Evolutionary conservation across 2,797 vertebrate species (phyloP).

Genomic region (Chelmon rostratus): DNA sequence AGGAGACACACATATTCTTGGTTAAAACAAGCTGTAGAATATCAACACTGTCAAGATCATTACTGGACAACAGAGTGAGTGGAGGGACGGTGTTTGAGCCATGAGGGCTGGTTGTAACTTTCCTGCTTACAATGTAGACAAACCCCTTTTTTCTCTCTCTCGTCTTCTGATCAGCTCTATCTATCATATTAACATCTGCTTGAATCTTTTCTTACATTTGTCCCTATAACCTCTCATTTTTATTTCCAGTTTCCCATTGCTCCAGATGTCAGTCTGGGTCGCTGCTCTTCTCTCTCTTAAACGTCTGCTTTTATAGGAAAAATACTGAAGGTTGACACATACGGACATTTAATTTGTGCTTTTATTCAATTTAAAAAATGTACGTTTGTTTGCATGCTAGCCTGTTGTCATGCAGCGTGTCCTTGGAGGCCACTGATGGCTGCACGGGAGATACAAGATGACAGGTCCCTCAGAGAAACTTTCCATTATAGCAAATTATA

Average conservation of each 20-base stretch:
- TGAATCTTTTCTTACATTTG: neutral
- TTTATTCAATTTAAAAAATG: neutral
- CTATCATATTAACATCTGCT: neutral
- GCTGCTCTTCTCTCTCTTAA: neutral
- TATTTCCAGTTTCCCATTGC: neutral
- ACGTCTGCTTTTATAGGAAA: neutral
- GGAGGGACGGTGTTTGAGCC: neutral
- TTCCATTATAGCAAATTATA: slow-evolving; percentile 21
- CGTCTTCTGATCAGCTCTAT: neutral
- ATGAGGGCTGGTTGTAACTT: neutral
- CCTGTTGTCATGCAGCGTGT: neutral
- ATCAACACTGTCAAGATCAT: slow-evolving; percentile 50
- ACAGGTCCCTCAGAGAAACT: slow-evolving; percentile 27
- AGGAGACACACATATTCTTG: slow-evolving; percentile 17
- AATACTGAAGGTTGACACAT: neutral
- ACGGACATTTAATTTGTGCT: neutral
- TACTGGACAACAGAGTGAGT: slow-evolving; percentile 22
- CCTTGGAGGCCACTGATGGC: neutral
- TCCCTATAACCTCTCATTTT: neutral
- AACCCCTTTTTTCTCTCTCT: neutral
- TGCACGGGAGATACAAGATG: slow-evolving; percentile 16
- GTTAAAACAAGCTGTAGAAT: slow-evolving; percentile 45
- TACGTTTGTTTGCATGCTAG: neutral
- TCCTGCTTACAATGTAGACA: neutral
- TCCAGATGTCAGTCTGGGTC: neutral